These are phyloP conservation scores for Steinernema scapterisci DNA, from an alignment of 2,888 invertebrate genomes.

Conservation along the genomic window DNA sequence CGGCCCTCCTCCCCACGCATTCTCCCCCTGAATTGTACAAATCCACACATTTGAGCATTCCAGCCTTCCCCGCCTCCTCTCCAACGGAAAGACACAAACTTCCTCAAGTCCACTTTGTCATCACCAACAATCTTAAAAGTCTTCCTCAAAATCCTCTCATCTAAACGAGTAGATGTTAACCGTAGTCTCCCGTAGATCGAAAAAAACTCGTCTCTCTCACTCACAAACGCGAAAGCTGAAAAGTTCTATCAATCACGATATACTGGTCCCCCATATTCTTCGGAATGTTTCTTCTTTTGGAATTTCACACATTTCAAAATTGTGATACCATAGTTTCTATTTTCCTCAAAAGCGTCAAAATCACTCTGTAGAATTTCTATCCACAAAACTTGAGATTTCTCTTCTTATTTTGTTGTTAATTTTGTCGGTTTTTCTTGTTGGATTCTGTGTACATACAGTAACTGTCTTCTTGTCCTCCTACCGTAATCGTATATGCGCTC, in stretches of 20 bases:
- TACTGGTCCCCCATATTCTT: conserved; percentile 21
- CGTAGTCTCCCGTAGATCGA: not conserved
- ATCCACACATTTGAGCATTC: conserved; percentile 2
- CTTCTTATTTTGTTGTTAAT: no score
- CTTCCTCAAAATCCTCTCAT: not conserved
- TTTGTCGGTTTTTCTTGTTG: no score
- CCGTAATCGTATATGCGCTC: no score
- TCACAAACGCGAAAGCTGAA: no score
- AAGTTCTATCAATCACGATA: conserved; percentile 9
- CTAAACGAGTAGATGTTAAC: conserved; percentile 20
- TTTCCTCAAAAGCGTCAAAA: not conserved
- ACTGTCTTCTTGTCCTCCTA: no score
- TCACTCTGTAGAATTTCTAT: no score
- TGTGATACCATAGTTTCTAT: conserved; percentile 30
- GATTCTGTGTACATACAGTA: no score
- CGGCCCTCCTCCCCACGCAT: not conserved
- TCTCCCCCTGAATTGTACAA: not conserved
- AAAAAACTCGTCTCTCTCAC: not conserved
- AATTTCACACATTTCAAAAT: not conserved
- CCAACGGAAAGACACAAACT: not conserved
- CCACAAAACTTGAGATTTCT: no score
- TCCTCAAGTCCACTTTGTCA: not conserved
- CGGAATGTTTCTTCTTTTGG: not conserved
- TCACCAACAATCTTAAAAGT: not conserved
- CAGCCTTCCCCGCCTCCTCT: not conserved